These are phyloP conservation scores for Eupeodes latifasciatus DNA, from an alignment of 2,888 invertebrate genomes.

Conservation along the genomic window DNA sequence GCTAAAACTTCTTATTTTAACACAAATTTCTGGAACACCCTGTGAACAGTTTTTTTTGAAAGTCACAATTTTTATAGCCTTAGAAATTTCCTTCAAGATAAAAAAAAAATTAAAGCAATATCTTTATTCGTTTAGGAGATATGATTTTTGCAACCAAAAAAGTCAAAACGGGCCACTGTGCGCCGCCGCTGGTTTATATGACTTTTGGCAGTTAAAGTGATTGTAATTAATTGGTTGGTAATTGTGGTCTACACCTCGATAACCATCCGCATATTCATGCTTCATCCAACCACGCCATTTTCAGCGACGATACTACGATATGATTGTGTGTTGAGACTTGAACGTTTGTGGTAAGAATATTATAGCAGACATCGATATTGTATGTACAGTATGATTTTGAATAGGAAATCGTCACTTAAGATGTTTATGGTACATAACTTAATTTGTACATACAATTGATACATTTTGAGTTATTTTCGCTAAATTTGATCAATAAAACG, in stretches of 20 bases:
- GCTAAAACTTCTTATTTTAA: too few species aligned
- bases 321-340: not conserved
- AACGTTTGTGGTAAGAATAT: not conserved
- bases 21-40: too few species aligned
- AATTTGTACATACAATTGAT: too few species aligned
- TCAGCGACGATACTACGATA: not conserved
- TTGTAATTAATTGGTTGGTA: slow-evolving; percentile 71
- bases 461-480: too few species aligned
- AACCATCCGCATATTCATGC: not conserved
- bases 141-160: too few species aligned
- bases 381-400: not conserved
- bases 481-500: too few species aligned
- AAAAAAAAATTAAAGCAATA: too few species aligned
- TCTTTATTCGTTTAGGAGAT: too few species aligned
- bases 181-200: slow-evolving; percentile 45
- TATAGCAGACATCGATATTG: not conserved
- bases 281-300: not conserved
- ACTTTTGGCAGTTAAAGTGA: slow-evolving; percentile 64
- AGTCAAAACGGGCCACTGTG: too few species aligned
- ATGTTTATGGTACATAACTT: not conserved
- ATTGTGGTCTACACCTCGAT: slow-evolving; percentile 54
- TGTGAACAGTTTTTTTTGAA: too few species aligned
- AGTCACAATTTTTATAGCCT: too few species aligned
- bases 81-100: too few species aligned
- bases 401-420: not conserved